phyloP scores from a whole-genome alignment of 53 echinoderm and acorn worm species.

The Echinometra lucunter region DNA sequence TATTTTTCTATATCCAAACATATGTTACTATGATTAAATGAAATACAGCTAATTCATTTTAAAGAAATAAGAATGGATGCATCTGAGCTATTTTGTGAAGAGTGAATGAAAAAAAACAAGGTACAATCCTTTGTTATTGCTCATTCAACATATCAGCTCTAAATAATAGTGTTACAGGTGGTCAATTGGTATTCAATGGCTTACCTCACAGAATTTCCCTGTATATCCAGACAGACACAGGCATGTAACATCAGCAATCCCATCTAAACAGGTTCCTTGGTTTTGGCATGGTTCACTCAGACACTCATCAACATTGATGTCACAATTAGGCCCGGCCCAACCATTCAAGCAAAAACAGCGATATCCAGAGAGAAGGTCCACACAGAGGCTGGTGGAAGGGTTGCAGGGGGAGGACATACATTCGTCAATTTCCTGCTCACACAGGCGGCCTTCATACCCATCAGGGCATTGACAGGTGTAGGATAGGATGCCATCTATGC shows the following conservation, averaged over 20 bases:
- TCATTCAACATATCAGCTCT: not conserved
- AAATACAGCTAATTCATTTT: not conserved
- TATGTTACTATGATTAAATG: not conserved
- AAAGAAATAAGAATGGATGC: not conserved
- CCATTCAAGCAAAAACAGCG: slow-evolving; percentile 79
- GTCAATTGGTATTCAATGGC: not conserved
- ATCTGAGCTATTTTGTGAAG: not conserved
- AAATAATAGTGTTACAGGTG: not conserved
- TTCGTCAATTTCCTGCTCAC: slow-evolving; percentile 76
- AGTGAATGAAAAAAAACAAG: too few relatives aligned
- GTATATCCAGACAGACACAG: slow-evolving; percentile 68
- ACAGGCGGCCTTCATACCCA: slow-evolving; percentile 72
- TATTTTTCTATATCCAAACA: too few relatives aligned
- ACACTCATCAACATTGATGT: slow-evolving; percentile 83
- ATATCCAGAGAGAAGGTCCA: slow-evolving; percentile 69
- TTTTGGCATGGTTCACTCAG: slow-evolving; percentile 72
- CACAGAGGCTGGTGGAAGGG: slow-evolving; percentile 67
- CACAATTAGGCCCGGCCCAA: slow-evolving; percentile 80
- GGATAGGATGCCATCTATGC: slow-evolving; percentile 66
- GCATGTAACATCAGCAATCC: slow-evolving; percentile 72
- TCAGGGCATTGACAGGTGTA: slow-evolving; percentile 72
- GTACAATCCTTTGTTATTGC: not conserved
- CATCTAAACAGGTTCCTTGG: slow-evolving; percentile 76
- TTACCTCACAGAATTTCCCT: slow-evolving; percentile 71
- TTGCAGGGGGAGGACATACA: slow-evolving; percentile 72